Conservation (phyloP, 1,140 invertebrate genomes). For the Trissolcus basalis region DNA sequence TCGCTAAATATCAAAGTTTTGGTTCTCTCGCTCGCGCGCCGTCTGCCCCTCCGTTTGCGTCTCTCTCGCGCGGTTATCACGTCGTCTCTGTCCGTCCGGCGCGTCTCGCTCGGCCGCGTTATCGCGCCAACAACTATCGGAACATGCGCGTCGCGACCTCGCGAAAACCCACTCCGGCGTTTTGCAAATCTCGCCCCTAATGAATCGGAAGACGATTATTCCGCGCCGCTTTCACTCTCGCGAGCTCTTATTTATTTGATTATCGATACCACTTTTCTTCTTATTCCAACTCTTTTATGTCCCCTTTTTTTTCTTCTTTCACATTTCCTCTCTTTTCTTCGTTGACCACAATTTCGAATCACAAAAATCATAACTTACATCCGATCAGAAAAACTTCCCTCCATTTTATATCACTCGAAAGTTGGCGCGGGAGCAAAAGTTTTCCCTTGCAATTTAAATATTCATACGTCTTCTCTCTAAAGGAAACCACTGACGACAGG, state of each 20-base stretch:
- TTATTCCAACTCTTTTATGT: not conserved
- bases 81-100: not conserved
- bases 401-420: no score
- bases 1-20: constrained; percentile 73
- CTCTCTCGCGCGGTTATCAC: not conserved
- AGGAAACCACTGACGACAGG: no score
- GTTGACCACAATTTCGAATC: no score
- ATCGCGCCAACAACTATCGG: constrained; percentile 34
- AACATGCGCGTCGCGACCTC: constrained; percentile 52
- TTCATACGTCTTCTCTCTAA: no score
- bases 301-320: not conserved
- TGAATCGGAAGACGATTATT: constrained; percentile 50
- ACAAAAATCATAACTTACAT: no score
- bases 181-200: constrained; percentile 38
- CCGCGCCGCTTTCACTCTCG: constrained; percentile 33
- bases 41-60: not conserved
- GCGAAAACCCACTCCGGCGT: constrained; percentile 47
- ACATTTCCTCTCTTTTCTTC: not conserved
- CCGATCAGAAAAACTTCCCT: no score
- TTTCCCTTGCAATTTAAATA: no score
- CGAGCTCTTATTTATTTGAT: constrained; percentile 25
- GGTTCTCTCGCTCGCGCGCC: constrained; percentile 44
- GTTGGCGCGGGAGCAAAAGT: no score
- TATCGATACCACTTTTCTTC: constrained; percentile 1
- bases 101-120: constrained; percentile 22